A percentile compares a stretch with the other conserved stretches of the same genome.
Conservation (phyloP, 1,140 invertebrate species). For the Hesperophylax magnus region DNA sequence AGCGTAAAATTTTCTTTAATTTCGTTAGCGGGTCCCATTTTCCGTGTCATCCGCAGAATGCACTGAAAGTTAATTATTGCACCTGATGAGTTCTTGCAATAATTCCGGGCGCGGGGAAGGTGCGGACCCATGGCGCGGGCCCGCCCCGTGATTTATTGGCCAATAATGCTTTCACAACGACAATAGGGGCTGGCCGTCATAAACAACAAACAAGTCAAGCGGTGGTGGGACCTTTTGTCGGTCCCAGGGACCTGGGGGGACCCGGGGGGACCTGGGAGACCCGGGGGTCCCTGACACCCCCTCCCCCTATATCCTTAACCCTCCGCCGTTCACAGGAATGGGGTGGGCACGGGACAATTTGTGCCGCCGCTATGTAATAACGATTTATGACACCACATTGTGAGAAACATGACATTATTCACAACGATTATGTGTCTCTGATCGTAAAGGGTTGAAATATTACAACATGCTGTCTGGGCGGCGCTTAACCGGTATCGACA, state of each 20-base stretch:
- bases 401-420: constrained; percentile 56
- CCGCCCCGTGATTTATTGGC: constrained; percentile 53
- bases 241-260: background rate
- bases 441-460: constrained; percentile 48
- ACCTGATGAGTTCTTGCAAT: constrained; percentile 24
- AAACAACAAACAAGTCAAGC: constrained; percentile 58
- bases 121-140: background rate
- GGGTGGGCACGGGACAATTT: constrained; percentile 33
- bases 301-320: background rate
- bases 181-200: constrained; percentile 53
- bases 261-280: too few species aligned
- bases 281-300: background rate
- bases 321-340: background rate
- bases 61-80: constrained; percentile 7
- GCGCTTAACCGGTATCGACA: constrained; percentile 5
- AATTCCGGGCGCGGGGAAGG: background rate
- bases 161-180: constrained; percentile 55
- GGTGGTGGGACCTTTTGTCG: constrained; percentile 43
- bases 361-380: constrained; percentile 52
- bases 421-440: constrained; percentile 56
- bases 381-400: constrained; percentile 56
- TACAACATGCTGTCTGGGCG: constrained; percentile 28
- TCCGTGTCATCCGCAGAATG: constrained; percentile 16
- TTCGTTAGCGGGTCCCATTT: too few species aligned
- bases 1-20: too few species aligned